These are phyloP conservation scores for Eumerus sabulonum DNA, from an alignment of 2,888 invertebrate species.

Conservation along the genomic window DNA sequence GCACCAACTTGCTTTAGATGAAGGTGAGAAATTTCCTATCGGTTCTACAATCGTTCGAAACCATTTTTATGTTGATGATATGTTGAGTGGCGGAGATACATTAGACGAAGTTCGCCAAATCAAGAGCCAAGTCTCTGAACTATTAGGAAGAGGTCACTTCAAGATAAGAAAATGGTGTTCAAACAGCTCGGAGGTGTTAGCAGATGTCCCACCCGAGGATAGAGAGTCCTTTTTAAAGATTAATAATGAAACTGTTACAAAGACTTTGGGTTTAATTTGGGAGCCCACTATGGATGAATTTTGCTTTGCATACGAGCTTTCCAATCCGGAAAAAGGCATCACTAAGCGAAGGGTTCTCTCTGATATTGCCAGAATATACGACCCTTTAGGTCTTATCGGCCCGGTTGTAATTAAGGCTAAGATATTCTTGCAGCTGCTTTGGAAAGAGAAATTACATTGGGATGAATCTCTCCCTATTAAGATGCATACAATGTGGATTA, in stretches of 20 bases:
- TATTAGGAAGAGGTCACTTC: not conserved
- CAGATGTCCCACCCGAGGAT: not conserved
- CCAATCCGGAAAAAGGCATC: not conserved
- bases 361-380: not conserved
- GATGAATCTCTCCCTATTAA: constrained; percentile 1
- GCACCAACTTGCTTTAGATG: too few relatives aligned
- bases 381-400: not conserved
- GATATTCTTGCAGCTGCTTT: not conserved
- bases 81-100: not conserved
- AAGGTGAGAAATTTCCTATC: not conserved
- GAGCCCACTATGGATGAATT: constrained; percentile 2
- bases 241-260: constrained; percentile 3
- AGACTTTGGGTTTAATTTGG: not conserved
- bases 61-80: not conserved
- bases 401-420: not conserved
- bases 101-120: not conserved
- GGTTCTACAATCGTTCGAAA: not conserved
- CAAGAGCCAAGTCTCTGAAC: not conserved
- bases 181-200: not conserved
- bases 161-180: constrained; percentile 3
- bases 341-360: not conserved
- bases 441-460: constrained; percentile 4
- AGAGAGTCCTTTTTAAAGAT: not conserved
- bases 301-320: not conserved
- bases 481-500: not conserved